Conservation (phyloP, 2,113 vertebrate genomes). For the Paedocypris sp. region DNA sequence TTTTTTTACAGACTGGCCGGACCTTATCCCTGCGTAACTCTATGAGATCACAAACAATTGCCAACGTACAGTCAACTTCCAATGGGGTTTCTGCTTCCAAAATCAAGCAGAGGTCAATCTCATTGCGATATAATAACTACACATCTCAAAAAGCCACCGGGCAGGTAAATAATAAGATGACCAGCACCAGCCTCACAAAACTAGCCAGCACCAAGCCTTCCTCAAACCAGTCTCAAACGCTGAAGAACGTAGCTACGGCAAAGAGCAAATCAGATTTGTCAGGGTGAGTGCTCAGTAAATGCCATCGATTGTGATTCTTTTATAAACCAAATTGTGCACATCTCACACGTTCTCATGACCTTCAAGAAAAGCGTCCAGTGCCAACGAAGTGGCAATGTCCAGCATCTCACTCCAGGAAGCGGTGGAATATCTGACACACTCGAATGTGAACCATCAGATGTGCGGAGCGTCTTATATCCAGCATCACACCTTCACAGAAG, state of each 20-base stretch:
- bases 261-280: conserved; percentile 22
- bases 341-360: not conserved
- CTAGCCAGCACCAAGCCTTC: not conserved
- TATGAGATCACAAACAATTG: not conserved
- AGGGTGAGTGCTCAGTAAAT: conserved; percentile 36
- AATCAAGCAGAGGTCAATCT: conserved; percentile 35
- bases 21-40: not conserved
- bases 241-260: not conserved
- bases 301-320: not conserved
- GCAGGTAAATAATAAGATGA: conserved; percentile 1
- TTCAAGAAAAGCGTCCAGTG: conserved; percentile 19
- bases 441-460: conserved; percentile 65
- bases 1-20: not conserved
- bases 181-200: conserved; percentile 39
- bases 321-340: not conserved
- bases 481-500: conserved; percentile 77
- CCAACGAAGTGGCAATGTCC: conserved; percentile 38
- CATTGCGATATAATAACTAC: conserved; percentile 41
- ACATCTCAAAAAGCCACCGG: conserved; percentile 46
- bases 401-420: conserved; percentile 74
- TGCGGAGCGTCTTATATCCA: conserved; percentile 83
- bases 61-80: conserved; percentile 50
- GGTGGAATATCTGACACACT: conserved; percentile 61
- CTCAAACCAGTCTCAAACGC: not conserved
- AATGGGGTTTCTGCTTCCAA: too few species aligned